These are phyloP conservation scores for Caenorhabditis tropicalis DNA, from an alignment of 1,140 invertebrate genomes.

Conservation along the genomic window DNA sequence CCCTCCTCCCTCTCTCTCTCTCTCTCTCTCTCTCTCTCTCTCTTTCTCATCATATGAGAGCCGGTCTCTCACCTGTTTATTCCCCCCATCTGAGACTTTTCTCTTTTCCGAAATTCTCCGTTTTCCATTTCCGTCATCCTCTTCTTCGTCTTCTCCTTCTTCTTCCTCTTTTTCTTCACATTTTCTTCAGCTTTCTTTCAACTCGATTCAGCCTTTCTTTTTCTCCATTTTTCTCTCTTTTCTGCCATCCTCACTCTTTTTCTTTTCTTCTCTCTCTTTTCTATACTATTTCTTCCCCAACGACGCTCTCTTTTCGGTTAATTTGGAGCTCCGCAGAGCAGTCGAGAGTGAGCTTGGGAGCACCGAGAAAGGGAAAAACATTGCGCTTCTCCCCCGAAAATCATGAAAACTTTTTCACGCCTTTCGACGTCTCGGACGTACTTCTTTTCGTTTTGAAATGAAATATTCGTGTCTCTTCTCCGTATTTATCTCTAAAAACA, in stretches of 20 bases:
- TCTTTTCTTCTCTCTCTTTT: not conserved
- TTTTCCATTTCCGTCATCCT: constrained; percentile 21
- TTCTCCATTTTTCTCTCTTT: not conserved
- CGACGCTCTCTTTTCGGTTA: constrained; percentile 37
- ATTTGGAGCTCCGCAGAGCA: constrained; percentile 3
- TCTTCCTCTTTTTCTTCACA: not conserved
- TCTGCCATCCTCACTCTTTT: constrained; percentile 22
- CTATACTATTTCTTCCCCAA: not conserved
- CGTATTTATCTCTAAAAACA: not conserved
- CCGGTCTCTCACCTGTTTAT: not conserved
- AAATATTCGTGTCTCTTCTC: not conserved
- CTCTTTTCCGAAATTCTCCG: not conserved
- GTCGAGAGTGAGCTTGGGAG: not conserved
- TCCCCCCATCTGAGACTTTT: not conserved
- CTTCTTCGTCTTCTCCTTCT: constrained; percentile 1
- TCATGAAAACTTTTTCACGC: constrained; percentile 27
- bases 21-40: not conserved
- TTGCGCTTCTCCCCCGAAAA: not conserved
- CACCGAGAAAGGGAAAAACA: constrained; percentile 1
- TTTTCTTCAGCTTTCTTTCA: not conserved
- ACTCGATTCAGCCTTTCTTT: not conserved
- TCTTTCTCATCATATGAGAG: too few relatives aligned
- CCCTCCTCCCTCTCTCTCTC: not conserved
- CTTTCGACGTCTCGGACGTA: not conserved
- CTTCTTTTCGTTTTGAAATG: not conserved